Evolutionary conservation across 2,113 vertebrate genomes (phyloP), one percentile per base, ranked within the genome.

Genomic region (Leiothrix lutea): DNA sequence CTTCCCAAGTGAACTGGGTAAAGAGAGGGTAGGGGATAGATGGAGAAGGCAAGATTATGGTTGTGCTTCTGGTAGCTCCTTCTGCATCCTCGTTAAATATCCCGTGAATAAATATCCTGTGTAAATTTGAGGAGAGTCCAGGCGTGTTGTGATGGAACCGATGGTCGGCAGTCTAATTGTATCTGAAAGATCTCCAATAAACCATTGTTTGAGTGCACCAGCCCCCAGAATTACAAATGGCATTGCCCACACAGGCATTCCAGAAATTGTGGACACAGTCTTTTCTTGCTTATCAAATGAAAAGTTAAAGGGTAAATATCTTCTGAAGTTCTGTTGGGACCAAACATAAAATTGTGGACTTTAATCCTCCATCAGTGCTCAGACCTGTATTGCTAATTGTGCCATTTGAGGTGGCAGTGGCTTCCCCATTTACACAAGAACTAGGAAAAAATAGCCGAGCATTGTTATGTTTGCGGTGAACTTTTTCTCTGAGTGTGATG

Each of bases 171-270:
- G 62, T 83, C 80, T 94, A 86, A 94, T 88, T 90, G 35, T 78
- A 58, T 92, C 60, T 92, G 94, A 92, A 92, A 88, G 94, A 69
- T 94, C 83, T 80, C 92, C 74, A 94, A 22, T 83, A 79, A 90
- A 72, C 62, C 38, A 77, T 95, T 95, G 95, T 96, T 77, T 88
- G 88, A 88, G 82, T 74, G 86, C 75, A 73, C 21, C 71, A 86
- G 15, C 56, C 47, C 42, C 82, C 88, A 93, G 90, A 92, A 90
- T 73, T 88, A 77, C 88, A 88, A 86, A 83, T 80, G 65, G 64
- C 86, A 61, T 66, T 90, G 88, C 90, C 92, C 57, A 94, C 92
- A n/a, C 90, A 92, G 65, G 33, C 91, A 94, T 95, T 93, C 79
- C 75, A 93, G 64, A 83, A 93, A 90, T 70, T 70, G 71, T 86